Evolutionary conservation across 2,888 invertebrate species (phyloP).

Genomic region (Hartigia nigra): DNA sequence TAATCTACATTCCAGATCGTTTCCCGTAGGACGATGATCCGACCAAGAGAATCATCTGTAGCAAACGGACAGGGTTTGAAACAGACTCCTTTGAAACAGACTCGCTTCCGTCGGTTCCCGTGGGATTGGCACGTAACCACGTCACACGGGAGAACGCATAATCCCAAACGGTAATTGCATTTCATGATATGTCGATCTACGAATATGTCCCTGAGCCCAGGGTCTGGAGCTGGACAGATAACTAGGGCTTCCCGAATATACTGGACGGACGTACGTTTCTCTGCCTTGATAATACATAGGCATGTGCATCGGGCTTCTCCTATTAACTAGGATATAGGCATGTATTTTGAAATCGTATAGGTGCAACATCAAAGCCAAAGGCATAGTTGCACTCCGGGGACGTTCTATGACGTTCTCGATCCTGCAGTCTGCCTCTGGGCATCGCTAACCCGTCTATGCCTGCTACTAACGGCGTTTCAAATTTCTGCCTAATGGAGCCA

Average conservation of each 20-base stretch:
- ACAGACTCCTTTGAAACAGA: slow-evolving; percentile 6
- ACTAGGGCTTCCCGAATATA: slow-evolving; percentile 16
- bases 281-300: slow-evolving; percentile 38
- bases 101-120: background rate
- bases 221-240: slow-evolving; percentile 18
- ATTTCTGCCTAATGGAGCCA: slow-evolving; percentile 36
- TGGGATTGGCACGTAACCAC: slow-evolving; percentile 1
- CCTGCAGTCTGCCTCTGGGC: background rate
- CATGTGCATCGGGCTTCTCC: slow-evolving; percentile 32
- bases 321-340: slow-evolving; percentile 42
- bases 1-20: background rate
- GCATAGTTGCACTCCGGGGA: slow-evolving; percentile 62
- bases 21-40: background rate
- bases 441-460: background rate
- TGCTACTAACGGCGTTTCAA: slow-evolving; percentile 30
- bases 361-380: slow-evolving; percentile 64
- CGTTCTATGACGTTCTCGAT: slow-evolving; percentile 42
- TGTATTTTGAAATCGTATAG: slow-evolving; percentile 50
- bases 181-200: slow-evolving; percentile 55
- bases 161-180: slow-evolving; percentile 58
- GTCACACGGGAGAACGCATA: slow-evolving; percentile 25
- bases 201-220: slow-evolving; percentile 47
- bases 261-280: slow-evolving; percentile 11
- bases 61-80: background rate
- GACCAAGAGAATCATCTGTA: background rate